Evolutionary conservation across 1,140 invertebrate genomes (phyloP), one percentile per base, ranked within the genome.

Genomic region (Protaetia brevitarsis): DNA sequence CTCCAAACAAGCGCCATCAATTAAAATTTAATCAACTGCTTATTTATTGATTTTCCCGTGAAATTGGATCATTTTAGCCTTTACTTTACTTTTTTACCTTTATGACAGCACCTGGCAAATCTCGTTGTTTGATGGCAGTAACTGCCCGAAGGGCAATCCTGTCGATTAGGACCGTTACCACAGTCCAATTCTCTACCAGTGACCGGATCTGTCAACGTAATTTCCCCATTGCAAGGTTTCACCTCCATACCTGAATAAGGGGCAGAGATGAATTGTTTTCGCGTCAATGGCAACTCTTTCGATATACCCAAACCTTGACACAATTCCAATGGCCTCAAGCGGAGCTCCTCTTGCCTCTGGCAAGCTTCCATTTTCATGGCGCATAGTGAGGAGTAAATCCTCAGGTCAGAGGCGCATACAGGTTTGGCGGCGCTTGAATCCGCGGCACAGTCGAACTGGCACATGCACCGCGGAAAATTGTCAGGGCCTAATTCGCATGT

Each of bases 361-460:
- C 94, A 97, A 4, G 91, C 89, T 71, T 93, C 88, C 83, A 90
- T 89, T 73, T 89, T 88, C 90, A 96, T 92, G 13, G 89, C 88
- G 76, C 94, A 96, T 64, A 91, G 83, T 66, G 90, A 94, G 3
- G 87, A 81, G 74, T 96, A 96, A 34, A 89, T 86, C 65, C 85
- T 83, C 62, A 91, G 84, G 78, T 97, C 92, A 31, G 88, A 93
- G 1, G 90, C 92, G 77, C 94, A 96, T 19, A 95, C 89, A 0
- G 87, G 87, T 57, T 79, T 82, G 67, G 77, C 84, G 79, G 82
- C 84, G 77, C 76, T 81, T 67, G 69, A 63, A 67, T 79, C 72
- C 63, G 76, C 78, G 13, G 81, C 83, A 73, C 88, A 90, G 75
- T 89, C 86, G 74, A 91, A 90, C 62, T 87, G 83, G 75, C 90